Evolutionary conservation across 2,797 vertebrate genomes (phyloP), one percentile per base, ranked within the genome.

Genomic region (Meda fulgida): DNA sequence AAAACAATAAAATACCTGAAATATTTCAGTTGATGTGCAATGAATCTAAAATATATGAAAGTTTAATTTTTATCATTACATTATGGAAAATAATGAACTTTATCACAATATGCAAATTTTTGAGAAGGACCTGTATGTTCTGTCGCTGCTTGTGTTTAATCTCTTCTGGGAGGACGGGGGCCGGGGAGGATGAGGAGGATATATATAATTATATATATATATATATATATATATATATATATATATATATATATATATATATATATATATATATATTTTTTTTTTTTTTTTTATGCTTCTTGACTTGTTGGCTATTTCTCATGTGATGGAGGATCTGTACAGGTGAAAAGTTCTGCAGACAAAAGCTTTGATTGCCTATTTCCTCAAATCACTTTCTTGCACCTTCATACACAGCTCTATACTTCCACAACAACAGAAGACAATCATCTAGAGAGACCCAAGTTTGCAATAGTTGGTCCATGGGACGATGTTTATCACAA

Each of bases 121-220:
- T n/a, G n/a, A n/a, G n/a, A n/a, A n/a, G n/a, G n/a, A n/a, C n/a
- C n/a, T n/a, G n/a, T n/a, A 48, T 89, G 90, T 90, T 90, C 83
- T 90, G 91, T 89, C 89, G 85, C 90, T 86, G 85, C 91, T 91
- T 80, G 87, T 87, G 83, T 89, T 89, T 87, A 89, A 90, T 89
- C 91, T 36, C 4, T 36, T 36, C 34, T 36, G 89, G 88, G 89
- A 89, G 89, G 86, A 90, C 84, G 60, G 87, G 88, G 85, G 86
- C 83, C 53, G 38, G 78, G 75, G 73, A 76, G 36, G 79, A 87
- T 55, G 76, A 46, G 80, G 73, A 69, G 58, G 58, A 63, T 16
- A 48, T 31, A 31, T 31, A 31, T 31, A 31, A n/a, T n/a, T 36
- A 36, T 36, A 36, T 36, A 36, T 7, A 7, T 36, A 36, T 36